phyloP scores from a whole-genome alignment of 2,113 vertebrate species.

The Lepus europaeus region DNA sequence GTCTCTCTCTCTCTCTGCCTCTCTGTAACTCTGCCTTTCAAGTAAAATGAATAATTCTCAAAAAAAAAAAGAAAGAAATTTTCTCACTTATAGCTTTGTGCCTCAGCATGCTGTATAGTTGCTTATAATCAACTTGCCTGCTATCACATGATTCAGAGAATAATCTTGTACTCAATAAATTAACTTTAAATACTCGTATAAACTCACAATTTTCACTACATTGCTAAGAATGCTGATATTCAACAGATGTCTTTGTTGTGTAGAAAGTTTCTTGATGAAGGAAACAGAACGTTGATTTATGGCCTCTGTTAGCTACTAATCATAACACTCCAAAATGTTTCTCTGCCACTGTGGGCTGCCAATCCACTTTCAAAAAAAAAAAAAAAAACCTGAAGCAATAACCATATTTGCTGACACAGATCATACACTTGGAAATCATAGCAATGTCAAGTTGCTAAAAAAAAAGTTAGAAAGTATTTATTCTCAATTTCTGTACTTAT shows the following conservation, averaged over 20 bases:
- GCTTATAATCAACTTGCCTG: neutral
- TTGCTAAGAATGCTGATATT: neutral
- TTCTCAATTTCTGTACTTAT: slow-evolving; percentile 7
- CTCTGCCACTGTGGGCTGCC: neutral
- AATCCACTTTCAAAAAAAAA: neutral
- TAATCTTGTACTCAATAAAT: neutral
- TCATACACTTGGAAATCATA: neutral
- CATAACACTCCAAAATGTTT: neutral
- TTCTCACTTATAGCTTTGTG: neutral
- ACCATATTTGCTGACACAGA: neutral
- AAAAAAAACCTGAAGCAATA: neutral
- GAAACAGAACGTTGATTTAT: neutral
- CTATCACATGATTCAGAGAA: neutral
- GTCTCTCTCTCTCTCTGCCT: too few species aligned
- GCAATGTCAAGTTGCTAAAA: neutral
- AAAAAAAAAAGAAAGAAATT: neutral
- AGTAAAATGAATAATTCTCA: too few species aligned
- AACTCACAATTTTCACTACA: neutral
- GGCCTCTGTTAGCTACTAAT: neutral
- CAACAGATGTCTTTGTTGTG: neutral
- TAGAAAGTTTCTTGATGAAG: slow-evolving; percentile 4
- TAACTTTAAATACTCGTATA: neutral
- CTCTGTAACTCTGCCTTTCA: too few species aligned
- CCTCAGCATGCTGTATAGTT: neutral
- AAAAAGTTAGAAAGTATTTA: slow-evolving; percentile 19